Evolutionary conservation across 2,113 vertebrate genomes (phyloP), one percentile per base, ranked within the genome.

Genomic region (Rhinoderma darwinii): DNA sequence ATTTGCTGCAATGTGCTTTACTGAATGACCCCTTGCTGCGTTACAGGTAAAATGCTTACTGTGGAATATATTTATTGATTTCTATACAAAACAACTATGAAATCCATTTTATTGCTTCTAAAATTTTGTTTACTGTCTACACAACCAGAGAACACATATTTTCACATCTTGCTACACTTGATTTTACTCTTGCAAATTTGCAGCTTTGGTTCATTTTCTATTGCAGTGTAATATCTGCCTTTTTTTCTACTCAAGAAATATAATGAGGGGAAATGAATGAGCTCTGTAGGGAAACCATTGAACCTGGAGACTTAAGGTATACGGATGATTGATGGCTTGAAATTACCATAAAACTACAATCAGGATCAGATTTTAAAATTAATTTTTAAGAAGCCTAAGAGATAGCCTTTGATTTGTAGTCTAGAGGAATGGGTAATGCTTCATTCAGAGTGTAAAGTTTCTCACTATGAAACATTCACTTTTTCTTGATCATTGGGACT

Each of bases 261-360:
- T 98, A 99, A 98, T 99, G 97, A 99, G 97, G 94, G 91, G 92
- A 94, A 96, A 94, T 94, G 95, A 94, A 94, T 94, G 96, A 95
- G 94, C 95, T 97, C 97, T 97, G 92, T 94, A 92, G 97, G 97
- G 97, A 99, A 95, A 96, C 92, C 91, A 90, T 92, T 96, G 95
- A 97, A 97, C 96, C 95, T 94, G 93, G 96, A 98, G 96, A 98
- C 96, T 96, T 96, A 96, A 96, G 97, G 95, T 96, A 96, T 97
- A 96, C 94, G 95, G 96, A 95, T 95, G 96, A 97, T 96, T 96
- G 96, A 98, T 97, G 96, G 97, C 95, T 93, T 93, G 94, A 95
- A 95, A 99, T 99, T 98, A 97, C 96, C 98, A 98, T 99, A 97
- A 95, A 97, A 98, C 96, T 98, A 98, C 97, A 99, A 99, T 99